These are phyloP conservation scores for Rhadinocentrus ornatus DNA, from an alignment of 2,797 vertebrate species.

Conservation along the genomic window DNA sequence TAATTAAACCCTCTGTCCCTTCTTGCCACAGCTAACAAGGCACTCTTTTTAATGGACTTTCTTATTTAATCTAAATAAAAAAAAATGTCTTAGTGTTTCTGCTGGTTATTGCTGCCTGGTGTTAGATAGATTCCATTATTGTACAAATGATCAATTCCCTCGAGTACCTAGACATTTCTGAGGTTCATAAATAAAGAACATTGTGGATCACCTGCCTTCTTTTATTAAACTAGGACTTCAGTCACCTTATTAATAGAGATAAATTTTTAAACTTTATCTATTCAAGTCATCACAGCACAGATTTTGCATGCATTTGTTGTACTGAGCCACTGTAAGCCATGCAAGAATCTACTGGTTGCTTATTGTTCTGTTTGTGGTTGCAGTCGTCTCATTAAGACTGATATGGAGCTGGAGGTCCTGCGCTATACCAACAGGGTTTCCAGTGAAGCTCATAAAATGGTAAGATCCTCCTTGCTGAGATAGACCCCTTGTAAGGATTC, in stretches of 20 bases:
- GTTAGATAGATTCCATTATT: neutral
- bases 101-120: slow-evolving; percentile 21
- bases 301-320: neutral
- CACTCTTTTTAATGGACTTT: slow-evolving; percentile 35
- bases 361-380: slow-evolving; percentile 41
- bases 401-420: slow-evolving; percentile 97
- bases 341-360: neutral
- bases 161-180: neutral
- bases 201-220: no score
- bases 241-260: neutral
- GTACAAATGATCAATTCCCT: no score
- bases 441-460: slow-evolving; percentile 96
- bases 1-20: slow-evolving; percentile 43
- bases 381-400: slow-evolving; percentile 93
- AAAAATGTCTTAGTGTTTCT: slow-evolving; percentile 36
- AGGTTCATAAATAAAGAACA: neutral
- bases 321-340: neutral
- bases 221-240: no score
- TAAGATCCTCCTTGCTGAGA: slow-evolving; percentile 68
- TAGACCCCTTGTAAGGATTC: neutral
- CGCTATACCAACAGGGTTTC: slow-evolving; percentile 96
- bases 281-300: neutral
- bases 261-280: neutral
- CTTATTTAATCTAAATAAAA: slow-evolving; percentile 22
- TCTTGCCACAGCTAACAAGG: slow-evolving; percentile 7